Evolutionary conservation across 2,113 vertebrate genomes (phyloP).

Genomic region (Neodon shergylaensis): DNA sequence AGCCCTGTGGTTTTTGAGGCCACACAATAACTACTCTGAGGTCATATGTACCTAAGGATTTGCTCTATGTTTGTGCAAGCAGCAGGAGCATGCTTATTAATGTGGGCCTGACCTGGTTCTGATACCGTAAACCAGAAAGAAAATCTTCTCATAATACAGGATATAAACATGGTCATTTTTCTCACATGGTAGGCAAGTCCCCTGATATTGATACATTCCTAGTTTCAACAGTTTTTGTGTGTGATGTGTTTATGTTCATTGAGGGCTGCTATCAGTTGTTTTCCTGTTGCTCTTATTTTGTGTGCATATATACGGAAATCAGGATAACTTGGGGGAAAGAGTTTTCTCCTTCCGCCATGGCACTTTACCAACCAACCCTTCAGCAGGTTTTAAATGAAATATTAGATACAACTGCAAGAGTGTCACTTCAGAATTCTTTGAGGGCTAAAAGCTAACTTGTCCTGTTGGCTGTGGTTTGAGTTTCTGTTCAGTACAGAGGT

Average conservation of each 20-base stretch:
- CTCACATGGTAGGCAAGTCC: not conserved
- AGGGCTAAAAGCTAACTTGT: not conserved
- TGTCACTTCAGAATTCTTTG: not conserved
- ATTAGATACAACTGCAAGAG: not conserved
- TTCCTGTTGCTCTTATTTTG: not conserved
- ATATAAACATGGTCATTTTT: not conserved
- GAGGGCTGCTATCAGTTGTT: not conserved
- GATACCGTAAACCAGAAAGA: not conserved
- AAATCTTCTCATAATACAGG: not conserved
- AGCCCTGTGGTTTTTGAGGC: not conserved
- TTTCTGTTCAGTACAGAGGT: slow-evolving; percentile 3
- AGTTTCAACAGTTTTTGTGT: not conserved
- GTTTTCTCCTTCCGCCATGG: not conserved
- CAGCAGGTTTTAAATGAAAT: slow-evolving; percentile 28
- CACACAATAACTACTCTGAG: not conserved
- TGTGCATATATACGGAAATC: no score
- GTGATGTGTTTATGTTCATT: not conserved
- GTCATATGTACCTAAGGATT: not conserved
- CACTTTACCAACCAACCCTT: no score
- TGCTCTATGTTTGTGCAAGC: not conserved
- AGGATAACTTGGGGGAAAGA: not conserved
- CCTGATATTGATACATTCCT: not conserved
- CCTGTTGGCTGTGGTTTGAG: not conserved
- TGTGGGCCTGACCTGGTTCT: not conserved
- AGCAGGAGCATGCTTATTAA: not conserved